A percentile compares a stretch with the other conserved stretches of the same genome.
Conservation (phyloP, 2,888 invertebrate genomes). For the Omphaloscelis lunosa region DNA sequence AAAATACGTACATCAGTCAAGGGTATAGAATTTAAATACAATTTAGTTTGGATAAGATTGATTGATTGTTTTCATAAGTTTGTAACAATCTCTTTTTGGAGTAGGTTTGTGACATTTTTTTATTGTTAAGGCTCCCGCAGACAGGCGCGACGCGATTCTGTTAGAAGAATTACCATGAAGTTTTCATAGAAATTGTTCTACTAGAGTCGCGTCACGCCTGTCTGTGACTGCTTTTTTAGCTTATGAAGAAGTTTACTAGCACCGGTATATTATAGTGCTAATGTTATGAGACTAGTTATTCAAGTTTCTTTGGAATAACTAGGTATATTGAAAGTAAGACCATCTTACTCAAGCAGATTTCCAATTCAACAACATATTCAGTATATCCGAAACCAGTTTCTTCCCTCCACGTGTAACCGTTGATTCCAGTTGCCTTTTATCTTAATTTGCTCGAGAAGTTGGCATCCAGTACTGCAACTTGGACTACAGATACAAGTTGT, state of each 20-base stretch:
- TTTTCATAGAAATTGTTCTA: too few relatives aligned
- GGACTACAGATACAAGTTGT: conserved; percentile 52
- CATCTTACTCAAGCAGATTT: neutral
- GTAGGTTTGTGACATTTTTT: too few relatives aligned
- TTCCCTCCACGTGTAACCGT: conserved; percentile 24
- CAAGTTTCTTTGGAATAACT: neutral
- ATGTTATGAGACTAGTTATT: neutral
- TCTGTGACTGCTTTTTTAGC: neutral
- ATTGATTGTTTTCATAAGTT: neutral
- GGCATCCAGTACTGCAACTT: conserved; percentile 41
- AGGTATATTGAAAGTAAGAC: neutral
- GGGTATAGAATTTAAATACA: neutral
- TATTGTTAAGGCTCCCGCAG: too few relatives aligned
- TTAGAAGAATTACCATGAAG: too few relatives aligned
- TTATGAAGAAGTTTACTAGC: neutral
- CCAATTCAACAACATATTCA: neutral
- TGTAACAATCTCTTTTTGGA: too few relatives aligned
- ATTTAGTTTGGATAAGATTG: neutral
- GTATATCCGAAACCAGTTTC: conserved; percentile 4
- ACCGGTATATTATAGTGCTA: neutral
- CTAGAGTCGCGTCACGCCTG: too few relatives aligned
- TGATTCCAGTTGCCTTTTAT: conserved; percentile 55
- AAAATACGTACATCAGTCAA: neutral
- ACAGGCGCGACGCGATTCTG: too few relatives aligned
- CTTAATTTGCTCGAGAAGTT: conserved; percentile 49